Base-by-base conservation (phyloP, 2,113 vertebrate genomes). In the Apteryx owenii region DNA sequence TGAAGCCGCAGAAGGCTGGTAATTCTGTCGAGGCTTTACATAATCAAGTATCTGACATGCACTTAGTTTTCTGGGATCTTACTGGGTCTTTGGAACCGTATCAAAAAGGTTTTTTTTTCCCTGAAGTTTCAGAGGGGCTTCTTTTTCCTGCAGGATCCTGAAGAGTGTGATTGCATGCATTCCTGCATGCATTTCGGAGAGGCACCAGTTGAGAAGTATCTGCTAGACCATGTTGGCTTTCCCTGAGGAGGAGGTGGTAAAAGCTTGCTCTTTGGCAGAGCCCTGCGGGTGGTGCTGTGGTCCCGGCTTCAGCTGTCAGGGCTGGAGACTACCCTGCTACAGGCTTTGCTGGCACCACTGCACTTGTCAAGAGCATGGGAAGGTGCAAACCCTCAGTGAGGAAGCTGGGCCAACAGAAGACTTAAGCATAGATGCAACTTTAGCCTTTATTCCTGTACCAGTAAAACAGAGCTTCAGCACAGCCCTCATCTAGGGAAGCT, bases 271-370 rank as follows among this genome's bases (percentile, higher is more conserved):
- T 38, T 54, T 70, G 70, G 42, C 80, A 87, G 36, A 89, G 92
- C 87, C 96, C 97, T 96, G 95, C 81, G 96, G 95, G 64, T 97
- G 97, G 95, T 83, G 88, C 95, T 97, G 73, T 90, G 12, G 25
- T n/a, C 80, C 85, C 75, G 76, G 61, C 17, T 66, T 65, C 42
- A 54, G 85, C 31, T 18, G 53, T 5, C 73, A 7, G 0, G 15
- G 22, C 48, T 29, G 60, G 42, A 31, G 40, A 69, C 7, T 51
- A 2, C 40, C 54, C 69, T 85, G 76, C 38, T 7, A 3, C 66
- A 12, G 10, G 53, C 58, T 13, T 25, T 40, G 9, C 0, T 31
- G 16, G 0, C 44, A 17, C 4, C 0, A 4, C 44, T 46, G 44
- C 44, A 46, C 29, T 58, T 22, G 80, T 16, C 48, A 46, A 31